Evolutionary conservation across 2,113 vertebrate species (phyloP).

Genomic region (Nestor notabilis): DNA sequence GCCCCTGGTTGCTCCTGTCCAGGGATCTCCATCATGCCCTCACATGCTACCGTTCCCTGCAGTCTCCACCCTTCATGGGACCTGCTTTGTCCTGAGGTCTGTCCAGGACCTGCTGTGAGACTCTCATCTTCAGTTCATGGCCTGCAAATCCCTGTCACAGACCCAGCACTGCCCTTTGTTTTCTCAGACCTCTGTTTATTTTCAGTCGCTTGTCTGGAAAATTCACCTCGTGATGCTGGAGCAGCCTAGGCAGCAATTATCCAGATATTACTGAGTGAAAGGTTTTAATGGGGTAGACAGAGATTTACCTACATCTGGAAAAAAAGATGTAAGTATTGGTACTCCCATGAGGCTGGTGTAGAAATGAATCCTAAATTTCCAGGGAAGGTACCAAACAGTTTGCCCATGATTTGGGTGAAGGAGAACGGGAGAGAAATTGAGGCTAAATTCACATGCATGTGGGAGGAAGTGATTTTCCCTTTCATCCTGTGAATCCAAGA

Average conservation of each 20-base stretch:
- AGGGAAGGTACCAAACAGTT: background rate
- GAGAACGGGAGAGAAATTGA: background rate
- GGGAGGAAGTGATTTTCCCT: background rate
- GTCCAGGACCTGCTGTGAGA: rapidly evolving
- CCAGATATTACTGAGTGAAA: background rate
- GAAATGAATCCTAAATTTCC: background rate
- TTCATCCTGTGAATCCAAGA: background rate
- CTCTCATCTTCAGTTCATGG: background rate
- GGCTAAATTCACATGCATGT: background rate
- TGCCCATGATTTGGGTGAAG: background rate
- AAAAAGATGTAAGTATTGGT: background rate
- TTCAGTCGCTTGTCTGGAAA: background rate
- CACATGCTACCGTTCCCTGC: rapidly evolving
- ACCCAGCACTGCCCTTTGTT: background rate
- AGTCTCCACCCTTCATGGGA: rapidly evolving
- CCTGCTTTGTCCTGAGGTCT: background rate
- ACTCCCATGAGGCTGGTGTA: background rate
- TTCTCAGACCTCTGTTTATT: background rate
- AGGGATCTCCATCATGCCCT: background rate
- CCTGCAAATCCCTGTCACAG: background rate
- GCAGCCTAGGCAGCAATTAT: background rate
- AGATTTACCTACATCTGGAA: background rate
- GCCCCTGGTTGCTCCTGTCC: background rate
- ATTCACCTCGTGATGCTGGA: background rate
- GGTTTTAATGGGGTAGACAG: background rate